Evolutionary conservation across 1,140 invertebrate species (phyloP).

Genomic region (Mactra quadrangularis): DNA sequence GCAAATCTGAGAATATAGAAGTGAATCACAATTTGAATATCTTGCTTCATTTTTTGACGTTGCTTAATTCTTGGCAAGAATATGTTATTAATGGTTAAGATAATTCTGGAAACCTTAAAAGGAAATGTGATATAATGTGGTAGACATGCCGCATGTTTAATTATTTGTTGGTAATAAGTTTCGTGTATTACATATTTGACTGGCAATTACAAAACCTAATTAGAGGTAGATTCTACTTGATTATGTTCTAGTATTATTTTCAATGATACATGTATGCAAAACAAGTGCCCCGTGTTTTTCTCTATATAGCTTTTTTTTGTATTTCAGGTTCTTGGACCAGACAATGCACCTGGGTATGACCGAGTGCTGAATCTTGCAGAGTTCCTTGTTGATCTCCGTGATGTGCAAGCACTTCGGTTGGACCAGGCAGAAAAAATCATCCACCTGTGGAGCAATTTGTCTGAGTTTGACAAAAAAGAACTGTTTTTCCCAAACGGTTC

Average conservation of each 20-base stretch:
- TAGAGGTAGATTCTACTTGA: slow-evolving; percentile 5
- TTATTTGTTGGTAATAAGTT: slow-evolving; percentile 4
- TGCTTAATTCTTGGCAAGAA: no score
- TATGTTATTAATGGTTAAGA: no score
- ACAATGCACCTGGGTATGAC: slow-evolving; percentile 55
- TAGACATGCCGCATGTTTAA: no score
- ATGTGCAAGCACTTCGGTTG: slow-evolving; percentile 33
- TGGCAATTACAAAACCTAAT: neutral
- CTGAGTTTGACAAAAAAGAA: slow-evolving; percentile 54
- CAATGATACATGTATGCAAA: neutral
- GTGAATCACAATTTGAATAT: no score
- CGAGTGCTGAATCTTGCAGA: slow-evolving; percentile 45
- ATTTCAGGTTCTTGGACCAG: slow-evolving; percentile 57
- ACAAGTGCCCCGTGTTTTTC: no score
- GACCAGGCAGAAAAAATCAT: slow-evolving; percentile 32
- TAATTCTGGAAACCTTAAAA: no score
- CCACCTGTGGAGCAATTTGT: slow-evolving; percentile 53
- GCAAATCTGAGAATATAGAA: no score
- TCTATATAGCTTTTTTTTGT: no score
- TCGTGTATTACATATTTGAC: neutral
- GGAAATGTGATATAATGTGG: no score
- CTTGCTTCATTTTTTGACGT: no score
- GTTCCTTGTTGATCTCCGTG: slow-evolving; percentile 41
- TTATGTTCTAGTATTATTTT: slow-evolving; percentile 15
- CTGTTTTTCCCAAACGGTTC: slow-evolving; percentile 33